These are phyloP conservation scores for Caranx ignobilis DNA, from an alignment of 2,113 vertebrate species.

Conservation along the genomic window DNA sequence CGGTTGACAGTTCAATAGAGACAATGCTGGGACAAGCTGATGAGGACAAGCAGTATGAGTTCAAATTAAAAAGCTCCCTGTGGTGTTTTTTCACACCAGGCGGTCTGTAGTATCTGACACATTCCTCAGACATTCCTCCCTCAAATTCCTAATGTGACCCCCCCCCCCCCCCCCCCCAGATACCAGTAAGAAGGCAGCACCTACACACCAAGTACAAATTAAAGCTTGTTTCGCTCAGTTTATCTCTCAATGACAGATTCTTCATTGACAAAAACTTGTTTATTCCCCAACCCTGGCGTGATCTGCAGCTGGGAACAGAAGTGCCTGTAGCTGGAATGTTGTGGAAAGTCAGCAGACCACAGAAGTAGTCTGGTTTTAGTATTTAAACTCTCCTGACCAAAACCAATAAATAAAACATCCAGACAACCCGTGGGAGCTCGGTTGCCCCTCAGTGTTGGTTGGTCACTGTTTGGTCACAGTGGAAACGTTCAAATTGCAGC, in stretches of 20 bases:
- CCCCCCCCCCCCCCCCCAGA: slow-evolving; percentile 28
- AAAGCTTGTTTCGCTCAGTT: slow-evolving; percentile 36
- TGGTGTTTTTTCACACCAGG: slow-evolving; percentile 30
- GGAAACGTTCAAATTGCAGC: slow-evolving; percentile 7
- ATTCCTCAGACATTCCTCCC: slow-evolving; percentile 74
- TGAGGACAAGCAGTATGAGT: slow-evolving; percentile 24
- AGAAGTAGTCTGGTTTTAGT: slow-evolving; percentile 65
- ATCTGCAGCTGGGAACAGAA: slow-evolving; percentile 51
- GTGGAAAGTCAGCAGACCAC: slow-evolving; percentile 48
- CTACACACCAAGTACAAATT: slow-evolving; percentile 44
- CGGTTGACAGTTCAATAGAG: not conserved
- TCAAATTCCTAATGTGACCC: slow-evolving; percentile 62
- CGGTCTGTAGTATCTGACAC: slow-evolving; percentile 57
- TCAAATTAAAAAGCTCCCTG: slow-evolving; percentile 75
- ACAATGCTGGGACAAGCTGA: not conserved
- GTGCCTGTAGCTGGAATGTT: slow-evolving; percentile 57
- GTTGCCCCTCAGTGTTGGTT: slow-evolving; percentile 23
- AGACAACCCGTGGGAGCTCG: slow-evolving; percentile 44
- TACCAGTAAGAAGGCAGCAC: slow-evolving; percentile 30
- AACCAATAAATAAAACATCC: slow-evolving; percentile 59
- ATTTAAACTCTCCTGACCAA: slow-evolving; percentile 55
- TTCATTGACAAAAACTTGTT: slow-evolving; percentile 48
- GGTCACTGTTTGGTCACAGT: slow-evolving; percentile 10
- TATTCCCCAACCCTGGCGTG: slow-evolving; percentile 15
- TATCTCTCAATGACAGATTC: slow-evolving; percentile 8